Evolutionary conservation across 2,797 vertebrate genomes (phyloP).

Genomic region (Sebastes baramenuke): DNA sequence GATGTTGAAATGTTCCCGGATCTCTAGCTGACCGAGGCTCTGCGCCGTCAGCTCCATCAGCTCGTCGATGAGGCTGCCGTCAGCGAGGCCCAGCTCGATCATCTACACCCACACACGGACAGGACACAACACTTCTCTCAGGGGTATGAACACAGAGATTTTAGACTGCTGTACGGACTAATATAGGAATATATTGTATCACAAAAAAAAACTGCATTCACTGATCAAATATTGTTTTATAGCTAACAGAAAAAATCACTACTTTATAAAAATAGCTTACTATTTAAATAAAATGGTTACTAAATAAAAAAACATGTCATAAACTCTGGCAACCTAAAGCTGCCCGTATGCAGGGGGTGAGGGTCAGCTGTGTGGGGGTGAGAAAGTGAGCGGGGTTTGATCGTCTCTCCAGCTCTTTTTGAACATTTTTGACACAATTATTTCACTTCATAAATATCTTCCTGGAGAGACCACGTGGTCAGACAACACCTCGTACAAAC

Average conservation of each 20-base stretch:
- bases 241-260: background rate
- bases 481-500: background rate
- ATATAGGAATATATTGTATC: background rate
- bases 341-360: too few species aligned
- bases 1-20: constrained; percentile 83
- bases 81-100: constrained; percentile 78
- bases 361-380: too few species aligned
- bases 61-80: constrained; percentile 83
- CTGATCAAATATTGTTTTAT: background rate
- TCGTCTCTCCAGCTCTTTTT: background rate
- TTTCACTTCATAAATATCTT: too few species aligned
- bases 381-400: background rate
- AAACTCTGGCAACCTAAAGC: background rate
- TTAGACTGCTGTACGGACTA: background rate
- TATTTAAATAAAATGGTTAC: background rate
- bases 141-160: background rate
- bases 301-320: background rate
- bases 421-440: background rate
- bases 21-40: constrained; percentile 80
- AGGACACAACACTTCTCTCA: background rate
- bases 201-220: background rate
- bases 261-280: background rate
- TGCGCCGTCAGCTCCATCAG: constrained; percentile 85
- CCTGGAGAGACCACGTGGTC: background rate
- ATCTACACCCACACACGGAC: constrained; percentile 42